phyloP scores from a whole-genome alignment of 2,888 invertebrate species.

The Scotopteryx bipunctaria region DNA sequence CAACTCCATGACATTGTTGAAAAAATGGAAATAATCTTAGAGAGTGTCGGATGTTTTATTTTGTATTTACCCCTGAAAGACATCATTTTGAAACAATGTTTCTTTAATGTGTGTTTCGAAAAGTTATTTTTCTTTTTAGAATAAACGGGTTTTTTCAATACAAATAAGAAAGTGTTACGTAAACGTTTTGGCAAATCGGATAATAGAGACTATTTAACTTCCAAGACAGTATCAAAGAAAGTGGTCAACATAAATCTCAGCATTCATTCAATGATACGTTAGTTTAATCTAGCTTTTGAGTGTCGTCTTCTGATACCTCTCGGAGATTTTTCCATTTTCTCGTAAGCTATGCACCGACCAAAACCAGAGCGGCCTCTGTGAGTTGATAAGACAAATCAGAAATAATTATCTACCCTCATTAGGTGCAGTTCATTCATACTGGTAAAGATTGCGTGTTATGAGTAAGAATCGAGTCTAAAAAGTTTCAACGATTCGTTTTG shows the following conservation, averaged over 20 bases:
- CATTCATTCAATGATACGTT: slow-evolving; percentile 6
- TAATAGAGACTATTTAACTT: neutral
- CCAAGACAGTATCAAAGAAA: neutral
- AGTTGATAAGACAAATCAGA: neutral
- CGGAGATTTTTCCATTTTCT: slow-evolving; percentile 44
- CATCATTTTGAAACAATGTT: neutral
- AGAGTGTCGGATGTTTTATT: slow-evolving; percentile 39
- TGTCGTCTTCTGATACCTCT: slow-evolving; percentile 18
- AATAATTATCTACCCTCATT: slow-evolving; percentile 1
- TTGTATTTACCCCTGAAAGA: neutral
- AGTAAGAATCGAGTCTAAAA: slow-evolving; percentile 41
- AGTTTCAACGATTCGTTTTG: slow-evolving; percentile 58
- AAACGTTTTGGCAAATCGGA: neutral
- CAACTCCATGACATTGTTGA: slow-evolving; percentile 73
- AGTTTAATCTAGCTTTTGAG: neutral
- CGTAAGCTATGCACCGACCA: slow-evolving; percentile 44
- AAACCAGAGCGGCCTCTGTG: slow-evolving; percentile 14
- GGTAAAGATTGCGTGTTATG: slow-evolving; percentile 42
- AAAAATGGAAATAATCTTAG: slow-evolving; percentile 66
- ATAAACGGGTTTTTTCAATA: too few species aligned
- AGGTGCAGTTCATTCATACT: slow-evolving; percentile 27
- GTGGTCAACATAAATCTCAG: slow-evolving; percentile 6
- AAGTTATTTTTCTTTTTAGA: neutral
- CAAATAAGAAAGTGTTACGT: too few species aligned
- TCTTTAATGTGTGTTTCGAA: neutral